These are phyloP conservation scores for Habroteleia sp. DNA, from an alignment of 2,888 invertebrate genomes.

Conservation along the genomic window DNA sequence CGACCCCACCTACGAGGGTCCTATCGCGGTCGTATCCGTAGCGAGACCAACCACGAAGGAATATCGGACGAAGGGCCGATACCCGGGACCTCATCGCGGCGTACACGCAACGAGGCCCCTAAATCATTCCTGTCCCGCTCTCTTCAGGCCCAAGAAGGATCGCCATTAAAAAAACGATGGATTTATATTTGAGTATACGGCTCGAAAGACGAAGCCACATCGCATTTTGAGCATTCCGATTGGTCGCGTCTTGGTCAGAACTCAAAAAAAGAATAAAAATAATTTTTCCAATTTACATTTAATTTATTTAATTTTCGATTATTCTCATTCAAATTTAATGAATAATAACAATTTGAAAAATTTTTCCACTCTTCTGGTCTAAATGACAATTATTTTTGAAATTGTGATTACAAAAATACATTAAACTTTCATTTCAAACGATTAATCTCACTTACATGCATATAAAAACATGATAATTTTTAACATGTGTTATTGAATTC, in stretches of 20 bases:
- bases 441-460: too few relatives aligned
- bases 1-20: slow-evolving; percentile 56
- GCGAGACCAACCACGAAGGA: slow-evolving; percentile 63
- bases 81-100: slow-evolving; percentile 66
- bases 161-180: slow-evolving; percentile 71
- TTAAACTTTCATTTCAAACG: too few relatives aligned
- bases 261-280: too few relatives aligned
- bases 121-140: slow-evolving; percentile 74
- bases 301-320: too few relatives aligned
- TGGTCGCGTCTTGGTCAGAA: slow-evolving; percentile 16
- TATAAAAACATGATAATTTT: too few relatives aligned
- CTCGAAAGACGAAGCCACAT: slow-evolving; percentile 66
- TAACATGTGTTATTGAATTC: too few relatives aligned
- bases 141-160: slow-evolving; percentile 57
- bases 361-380: too few relatives aligned
- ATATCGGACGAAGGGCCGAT: slow-evolving; percentile 60
- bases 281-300: neutral
- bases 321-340: too few relatives aligned
- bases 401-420: too few relatives aligned
- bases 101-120: slow-evolving; percentile 79
- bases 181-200: slow-evolving; percentile 75
- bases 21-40: slow-evolving; percentile 46
- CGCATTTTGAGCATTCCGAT: slow-evolving; percentile 76
- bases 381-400: too few relatives aligned
- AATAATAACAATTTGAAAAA: too few relatives aligned